Conservation (phyloP, 2,113 vertebrate species). For the Catagonus wagneri region DNA sequence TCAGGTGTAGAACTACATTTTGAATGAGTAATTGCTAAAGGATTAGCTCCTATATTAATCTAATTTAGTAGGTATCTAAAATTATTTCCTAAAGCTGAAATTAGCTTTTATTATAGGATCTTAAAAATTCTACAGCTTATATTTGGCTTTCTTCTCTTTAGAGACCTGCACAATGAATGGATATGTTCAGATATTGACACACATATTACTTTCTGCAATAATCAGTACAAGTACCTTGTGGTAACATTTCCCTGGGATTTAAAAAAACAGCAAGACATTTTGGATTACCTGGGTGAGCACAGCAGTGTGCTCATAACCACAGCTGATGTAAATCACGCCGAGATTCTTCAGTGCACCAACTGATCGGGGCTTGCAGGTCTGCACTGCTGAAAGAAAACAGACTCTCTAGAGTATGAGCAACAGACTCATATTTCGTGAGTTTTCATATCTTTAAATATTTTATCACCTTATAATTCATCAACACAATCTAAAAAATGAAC, state of each 20-base stretch:
- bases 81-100: slow-evolving; percentile 23
- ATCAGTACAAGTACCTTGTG: not conserved
- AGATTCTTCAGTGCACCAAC: slow-evolving; percentile 92
- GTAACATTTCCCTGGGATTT: not conserved
- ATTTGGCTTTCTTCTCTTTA: slow-evolving; percentile 26
- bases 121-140: slow-evolving; percentile 23
- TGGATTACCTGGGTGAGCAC: slow-evolving; percentile 92
- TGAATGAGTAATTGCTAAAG: slow-evolving; percentile 5
- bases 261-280: not conserved
- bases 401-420: not conserved
- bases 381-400: slow-evolving; percentile 62
- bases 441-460: slow-evolving; percentile 1
- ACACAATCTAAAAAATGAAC: slow-evolving; percentile 16
- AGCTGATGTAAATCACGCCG: slow-evolving; percentile 95
- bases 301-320: slow-evolving; percentile 88
- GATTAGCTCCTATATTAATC: not conserved
- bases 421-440: not conserved
- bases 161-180: not conserved
- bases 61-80: slow-evolving; percentile 8
- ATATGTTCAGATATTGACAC: not conserved
- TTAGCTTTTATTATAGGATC: not conserved
- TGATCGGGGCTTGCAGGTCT: slow-evolving; percentile 92
- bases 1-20: not conserved
- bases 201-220: not conserved
- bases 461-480: slow-evolving; percentile 4